These are phyloP conservation scores for Ochropacha duplaris DNA, from an alignment of 2,888 invertebrate genomes.

Conservation along the genomic window DNA sequence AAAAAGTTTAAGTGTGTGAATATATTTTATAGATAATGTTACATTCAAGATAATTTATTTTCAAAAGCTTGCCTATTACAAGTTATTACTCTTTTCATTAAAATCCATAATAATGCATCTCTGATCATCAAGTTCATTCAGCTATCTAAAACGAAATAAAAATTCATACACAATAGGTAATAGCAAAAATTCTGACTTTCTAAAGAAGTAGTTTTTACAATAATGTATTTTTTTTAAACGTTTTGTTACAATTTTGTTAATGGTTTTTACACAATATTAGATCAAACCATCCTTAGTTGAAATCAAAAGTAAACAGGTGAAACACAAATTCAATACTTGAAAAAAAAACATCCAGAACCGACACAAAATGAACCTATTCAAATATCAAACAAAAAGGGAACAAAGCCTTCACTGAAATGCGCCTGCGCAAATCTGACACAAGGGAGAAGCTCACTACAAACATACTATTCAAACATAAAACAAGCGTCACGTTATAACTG, in stretches of 20 bases:
- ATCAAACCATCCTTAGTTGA: neutral
- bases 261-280: neutral
- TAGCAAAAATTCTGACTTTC: no score
- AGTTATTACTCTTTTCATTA: no score
- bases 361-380: slow-evolving; percentile 44
- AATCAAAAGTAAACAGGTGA: slow-evolving; percentile 27
- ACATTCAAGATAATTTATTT: no score
- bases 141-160: no score
- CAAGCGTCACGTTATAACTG: slow-evolving; percentile 66
- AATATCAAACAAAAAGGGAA: slow-evolving; percentile 42
- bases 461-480: slow-evolving; percentile 57
- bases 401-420: slow-evolving; percentile 42
- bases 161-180: no score
- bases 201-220: neutral
- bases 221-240: neutral
- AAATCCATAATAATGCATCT: no score
- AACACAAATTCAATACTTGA: slow-evolving; percentile 12
- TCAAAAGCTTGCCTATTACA: no score
- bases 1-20: no score
- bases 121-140: no score
- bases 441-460: slow-evolving; percentile 37
- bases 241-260: neutral
- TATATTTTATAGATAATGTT: no score
- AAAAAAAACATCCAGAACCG: slow-evolving; percentile 34
- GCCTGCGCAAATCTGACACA: slow-evolving; percentile 56